Base-by-base conservation (phyloP, 1,140 invertebrate species). In the Helicorthomorpha holstii region DNA sequence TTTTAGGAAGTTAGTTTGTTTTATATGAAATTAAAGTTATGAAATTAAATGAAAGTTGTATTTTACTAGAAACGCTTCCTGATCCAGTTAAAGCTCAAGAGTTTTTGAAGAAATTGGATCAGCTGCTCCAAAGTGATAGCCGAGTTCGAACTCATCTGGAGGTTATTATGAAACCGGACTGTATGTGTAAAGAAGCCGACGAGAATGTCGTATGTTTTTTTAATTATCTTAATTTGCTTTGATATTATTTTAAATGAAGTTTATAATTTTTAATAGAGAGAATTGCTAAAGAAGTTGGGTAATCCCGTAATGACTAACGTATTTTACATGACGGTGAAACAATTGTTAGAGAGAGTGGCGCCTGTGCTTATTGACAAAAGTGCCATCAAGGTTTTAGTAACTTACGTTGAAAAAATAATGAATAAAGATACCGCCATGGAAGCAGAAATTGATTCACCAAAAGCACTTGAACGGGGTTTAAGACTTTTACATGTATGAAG, bases 261-360 rank as follows among this genome's bases (percentile, higher is more conserved):
- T 41, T 12, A 41, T 1, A 19, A 25, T 24, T 56, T 52, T 44
- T 57, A 57, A 49, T 51, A 63, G 68, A 81, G 80, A 60, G 74
- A 75, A 55, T 80, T 96, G n/a, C 69, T 97, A 7, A 93, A 93
- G 66, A 93, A 92, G 66, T 72, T 96, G 0, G 92, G 92, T 2
- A 80, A 88, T 59, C 88, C 90, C 1, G 81, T 92, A 0, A 90
- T 92, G 78, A 91, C 88, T 1, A 94, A 95, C 71, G 66, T 91
- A 26, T 90, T 94, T 64, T 96, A 95, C 66, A 92, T 91, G 61
- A 92, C 87, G 1, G 84, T 96, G 21, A 94, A 96, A 71, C 87
- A 90, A 77, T 66, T 97, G 14, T 70, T 97, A 26, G 91, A 97
- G 68, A 72, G 92, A 57, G 83, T 93, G 14, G 92, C 89, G 38